A percentile compares a stretch with the other conserved stretches of the same genome.
Conservation (phyloP, 1,140 invertebrate species). For the Ceratina japonica region DNA sequence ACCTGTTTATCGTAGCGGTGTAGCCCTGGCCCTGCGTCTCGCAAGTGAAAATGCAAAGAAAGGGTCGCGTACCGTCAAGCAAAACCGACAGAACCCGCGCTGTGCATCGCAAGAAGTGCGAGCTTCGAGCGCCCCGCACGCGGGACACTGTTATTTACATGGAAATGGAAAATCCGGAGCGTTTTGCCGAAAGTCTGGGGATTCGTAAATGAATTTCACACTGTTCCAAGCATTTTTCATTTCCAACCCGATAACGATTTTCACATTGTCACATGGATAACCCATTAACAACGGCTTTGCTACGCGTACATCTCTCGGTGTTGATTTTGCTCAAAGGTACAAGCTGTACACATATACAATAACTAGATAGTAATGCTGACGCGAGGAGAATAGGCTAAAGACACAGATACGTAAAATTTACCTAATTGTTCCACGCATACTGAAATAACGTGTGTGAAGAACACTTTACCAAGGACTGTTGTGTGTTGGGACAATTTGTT, state of each 20-base stretch:
- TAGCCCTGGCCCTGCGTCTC: conserved; percentile 6
- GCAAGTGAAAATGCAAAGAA: not conserved
- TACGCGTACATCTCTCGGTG: conserved; percentile 6
- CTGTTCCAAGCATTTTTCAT: not conserved
- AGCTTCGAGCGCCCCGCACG: not conserved
- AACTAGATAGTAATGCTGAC: conserved; percentile 1
- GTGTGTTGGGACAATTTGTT: not conserved
- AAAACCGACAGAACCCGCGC: not conserved
- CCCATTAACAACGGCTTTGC: not conserved
- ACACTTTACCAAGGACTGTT: conserved; percentile 13
- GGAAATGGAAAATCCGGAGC: not conserved
- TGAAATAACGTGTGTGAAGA: conserved; percentile 71
- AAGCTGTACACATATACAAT: conserved; percentile 25
- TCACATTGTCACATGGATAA: no score
- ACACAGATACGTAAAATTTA: conserved; percentile 71
- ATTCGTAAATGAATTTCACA: not conserved
- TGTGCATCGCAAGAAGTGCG: not conserved
- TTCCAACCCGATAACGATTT: not conserved
- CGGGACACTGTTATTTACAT: not conserved
- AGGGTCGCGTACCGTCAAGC: conserved; percentile 9
- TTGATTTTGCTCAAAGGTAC: conserved; percentile 31
- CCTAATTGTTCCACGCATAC: conserved; percentile 74
- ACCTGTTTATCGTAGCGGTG: not conserved
- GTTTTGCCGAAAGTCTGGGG: no score
- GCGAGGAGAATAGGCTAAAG: conserved; percentile 25